A percentile compares a stretch with the other conserved stretches of the same genome.
Evolutionary conservation across 2,797 vertebrate species (phyloP).

Genomic region (Poecilia gillii): DNA sequence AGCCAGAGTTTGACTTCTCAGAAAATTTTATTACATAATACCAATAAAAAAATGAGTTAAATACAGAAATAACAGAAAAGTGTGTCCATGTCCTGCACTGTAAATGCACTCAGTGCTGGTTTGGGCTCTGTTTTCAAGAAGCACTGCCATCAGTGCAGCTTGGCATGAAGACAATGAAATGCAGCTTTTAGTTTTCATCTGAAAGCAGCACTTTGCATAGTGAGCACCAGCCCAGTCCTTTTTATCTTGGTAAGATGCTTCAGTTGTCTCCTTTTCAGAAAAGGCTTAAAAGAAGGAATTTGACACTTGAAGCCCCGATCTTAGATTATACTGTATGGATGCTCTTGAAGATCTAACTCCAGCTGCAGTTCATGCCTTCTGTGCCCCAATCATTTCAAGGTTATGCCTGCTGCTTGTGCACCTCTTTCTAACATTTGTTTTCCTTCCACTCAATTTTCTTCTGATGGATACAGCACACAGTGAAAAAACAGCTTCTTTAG

Average conservation of each 20-base stretch:
- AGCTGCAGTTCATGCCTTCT: neutral
- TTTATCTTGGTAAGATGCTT: neutral
- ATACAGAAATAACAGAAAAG: neutral
- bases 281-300: neutral
- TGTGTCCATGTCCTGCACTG: neutral
- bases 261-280: neutral
- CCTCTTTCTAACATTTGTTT: neutral
- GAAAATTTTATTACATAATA: neutral
- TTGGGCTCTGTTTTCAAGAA: neutral
- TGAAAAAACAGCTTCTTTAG: neutral
- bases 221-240: neutral
- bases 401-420: neutral
- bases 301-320: neutral
- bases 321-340: neutral
- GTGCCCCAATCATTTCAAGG: neutral
- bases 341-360: neutral
- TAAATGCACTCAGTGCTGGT: neutral
- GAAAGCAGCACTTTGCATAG: neutral
- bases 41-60: neutral
- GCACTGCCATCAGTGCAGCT: neutral
- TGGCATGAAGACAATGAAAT: neutral
- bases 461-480: neutral
- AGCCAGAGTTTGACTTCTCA: neutral
- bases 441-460: neutral
- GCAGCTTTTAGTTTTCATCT: neutral